These are phyloP conservation scores for Tenualosa thibaudeaui DNA, from an alignment of 2,797 vertebrate species.

Conservation along the genomic window DNA sequence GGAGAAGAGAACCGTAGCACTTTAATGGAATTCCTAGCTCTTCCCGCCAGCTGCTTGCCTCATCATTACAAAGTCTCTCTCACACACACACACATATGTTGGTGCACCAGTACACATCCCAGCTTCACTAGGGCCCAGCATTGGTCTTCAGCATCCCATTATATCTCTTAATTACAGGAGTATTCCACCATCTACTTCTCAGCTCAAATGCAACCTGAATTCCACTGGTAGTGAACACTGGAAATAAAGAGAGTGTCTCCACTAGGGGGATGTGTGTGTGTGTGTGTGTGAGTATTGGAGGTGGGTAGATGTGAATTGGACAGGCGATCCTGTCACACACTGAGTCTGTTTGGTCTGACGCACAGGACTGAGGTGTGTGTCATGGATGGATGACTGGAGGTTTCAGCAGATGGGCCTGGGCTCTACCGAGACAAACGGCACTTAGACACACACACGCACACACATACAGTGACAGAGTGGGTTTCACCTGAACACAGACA, in stretches of 20 bases:
- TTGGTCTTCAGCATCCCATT: conserved; percentile 27
- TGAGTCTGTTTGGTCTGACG: neutral
- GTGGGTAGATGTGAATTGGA: neutral
- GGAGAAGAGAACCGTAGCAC: conserved; percentile 25
- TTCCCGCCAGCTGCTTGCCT: conserved; percentile 21
- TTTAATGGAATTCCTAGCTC: conserved; percentile 44
- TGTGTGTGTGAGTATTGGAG: no score
- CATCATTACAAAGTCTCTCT: conserved; percentile 44
- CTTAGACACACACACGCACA: conserved; percentile 10
- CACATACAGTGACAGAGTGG: conserved; percentile 43
- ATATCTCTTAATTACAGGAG: conserved; percentile 35
- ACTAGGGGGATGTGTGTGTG: no score
- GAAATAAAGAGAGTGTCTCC: neutral
- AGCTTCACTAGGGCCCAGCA: conserved; percentile 9
- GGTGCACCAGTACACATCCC: conserved; percentile 20
- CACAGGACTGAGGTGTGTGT: neutral
- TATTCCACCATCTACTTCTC: neutral
- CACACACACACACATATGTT: conserved; percentile 31
- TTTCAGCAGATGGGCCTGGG: conserved; percentile 39
- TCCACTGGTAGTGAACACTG: neutral
- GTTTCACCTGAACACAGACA: conserved; percentile 61
- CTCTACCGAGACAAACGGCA: conserved; percentile 11
- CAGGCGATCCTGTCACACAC: neutral
- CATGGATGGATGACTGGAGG: neutral
- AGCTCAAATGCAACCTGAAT: neutral